Evolutionary conservation across 2,888 invertebrate genomes (phyloP).

Genomic region (Acrobeloides nanus): DNA sequence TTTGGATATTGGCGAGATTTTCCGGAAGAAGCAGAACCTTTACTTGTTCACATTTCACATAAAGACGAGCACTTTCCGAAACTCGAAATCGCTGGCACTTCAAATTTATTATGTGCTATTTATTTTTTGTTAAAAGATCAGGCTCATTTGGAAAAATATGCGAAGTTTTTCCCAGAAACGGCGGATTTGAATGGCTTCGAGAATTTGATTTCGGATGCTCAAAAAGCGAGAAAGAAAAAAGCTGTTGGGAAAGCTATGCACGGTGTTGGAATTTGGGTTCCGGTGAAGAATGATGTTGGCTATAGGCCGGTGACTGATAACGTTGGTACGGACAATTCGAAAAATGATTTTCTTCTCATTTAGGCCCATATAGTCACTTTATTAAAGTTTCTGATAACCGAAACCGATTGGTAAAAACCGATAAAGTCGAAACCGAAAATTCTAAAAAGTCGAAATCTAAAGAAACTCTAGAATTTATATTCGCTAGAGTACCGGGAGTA

Average conservation of each 20-base stretch:
- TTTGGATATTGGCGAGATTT: constrained; percentile 37
- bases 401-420: no score
- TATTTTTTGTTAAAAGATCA: constrained; percentile 14
- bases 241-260: constrained; percentile 69
- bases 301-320: constrained; percentile 70
- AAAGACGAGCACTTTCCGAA: constrained; percentile 65
- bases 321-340: no score
- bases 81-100: constrained; percentile 69
- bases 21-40: constrained; percentile 60
- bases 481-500: no score
- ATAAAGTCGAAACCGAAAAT: no score
- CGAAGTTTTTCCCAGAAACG: constrained; percentile 13
- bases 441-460: no score
- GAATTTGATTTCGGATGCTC: not conserved
- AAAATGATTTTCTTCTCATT: no score
- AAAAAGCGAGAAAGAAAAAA: constrained; percentile 3
- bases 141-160: constrained; percentile 2
- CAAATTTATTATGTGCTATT: constrained; percentile 54
- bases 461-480: no score
- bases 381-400: no score
- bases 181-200: constrained; percentile 7
- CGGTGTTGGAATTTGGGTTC: constrained; percentile 75
- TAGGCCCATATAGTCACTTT: no score
- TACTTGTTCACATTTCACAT: constrained; percentile 69
- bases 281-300: constrained; percentile 70